Evolutionary conservation across 2,797 vertebrate genomes (phyloP).

Genomic region (Limosa lapponica): DNA sequence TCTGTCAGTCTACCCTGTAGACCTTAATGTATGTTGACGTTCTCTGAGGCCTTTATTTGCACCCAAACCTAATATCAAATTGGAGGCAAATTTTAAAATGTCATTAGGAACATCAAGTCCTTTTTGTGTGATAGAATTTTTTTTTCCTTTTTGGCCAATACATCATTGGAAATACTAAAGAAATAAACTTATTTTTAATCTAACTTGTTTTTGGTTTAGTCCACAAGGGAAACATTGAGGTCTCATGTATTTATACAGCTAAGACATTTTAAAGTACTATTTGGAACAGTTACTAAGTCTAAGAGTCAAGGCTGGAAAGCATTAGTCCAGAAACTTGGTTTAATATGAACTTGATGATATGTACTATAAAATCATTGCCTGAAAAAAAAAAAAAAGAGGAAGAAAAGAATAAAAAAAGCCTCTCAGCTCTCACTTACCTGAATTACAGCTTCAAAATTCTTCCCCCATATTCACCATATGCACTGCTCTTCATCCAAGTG

Average conservation of each 20-base stretch:
- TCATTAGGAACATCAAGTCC: not conserved
- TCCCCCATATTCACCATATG: not conserved
- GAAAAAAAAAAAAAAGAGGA: not conserved
- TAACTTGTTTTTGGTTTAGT: not conserved
- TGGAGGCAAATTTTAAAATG: not conserved
- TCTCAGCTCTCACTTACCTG: constrained; percentile 34
- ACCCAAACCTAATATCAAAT: not conserved
- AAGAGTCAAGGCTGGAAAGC: constrained; percentile 33
- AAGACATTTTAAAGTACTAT: constrained; percentile 29
- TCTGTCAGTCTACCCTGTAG: not conserved
- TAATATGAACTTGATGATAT: not conserved
- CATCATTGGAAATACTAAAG: not conserved
- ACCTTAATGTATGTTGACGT: not conserved
- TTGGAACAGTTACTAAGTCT: not conserved
- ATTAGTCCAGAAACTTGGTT: constrained; percentile 13
- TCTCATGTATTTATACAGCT: constrained; percentile 18
- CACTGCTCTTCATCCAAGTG: constrained; percentile 15
- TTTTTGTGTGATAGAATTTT: not conserved
- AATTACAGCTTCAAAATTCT: constrained; percentile 29
- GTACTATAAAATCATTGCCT: not conserved
- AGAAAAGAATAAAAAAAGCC: fast-evolving
- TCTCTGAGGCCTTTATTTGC: not conserved
- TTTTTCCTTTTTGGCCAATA: not conserved
- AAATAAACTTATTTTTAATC: not conserved
- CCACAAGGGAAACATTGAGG: constrained; percentile 13